Percentiles rank a stretch among this genome's conserved stretches.
These are phyloP conservation scores for Alligator mississippiensis DNA, from an alignment of 2,113 vertebrate species.

Conservation along the genomic window DNA sequence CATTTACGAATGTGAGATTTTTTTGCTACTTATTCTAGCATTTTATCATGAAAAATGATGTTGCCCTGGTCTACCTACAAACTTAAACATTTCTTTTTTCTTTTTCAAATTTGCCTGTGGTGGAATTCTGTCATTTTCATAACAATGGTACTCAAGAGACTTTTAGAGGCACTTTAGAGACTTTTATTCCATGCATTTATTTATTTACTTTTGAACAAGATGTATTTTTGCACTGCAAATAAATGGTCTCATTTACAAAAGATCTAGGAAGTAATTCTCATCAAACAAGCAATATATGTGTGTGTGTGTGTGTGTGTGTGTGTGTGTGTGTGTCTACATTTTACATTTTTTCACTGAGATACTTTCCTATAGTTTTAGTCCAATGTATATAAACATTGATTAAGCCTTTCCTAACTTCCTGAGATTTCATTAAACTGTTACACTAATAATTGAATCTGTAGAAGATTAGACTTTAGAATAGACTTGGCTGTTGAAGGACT, in stretches of 20 bases:
- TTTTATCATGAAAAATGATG: not conserved
- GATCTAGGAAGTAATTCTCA: not conserved
- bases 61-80: not conserved
- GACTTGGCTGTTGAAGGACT: slow-evolving; percentile 61
- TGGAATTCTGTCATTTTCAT: not conserved
- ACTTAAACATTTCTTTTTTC: not conserved
- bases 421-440: slow-evolving; percentile 51
- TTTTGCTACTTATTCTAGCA: not conserved
- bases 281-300: not conserved
- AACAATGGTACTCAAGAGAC: not conserved
- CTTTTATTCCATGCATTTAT: too few species aligned
- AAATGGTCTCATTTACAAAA: fast-evolving
- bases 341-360: not conserved
- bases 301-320: too few species aligned
- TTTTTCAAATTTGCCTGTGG: not conserved
- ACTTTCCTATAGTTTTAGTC: slow-evolving; percentile 19
- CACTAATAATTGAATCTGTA: slow-evolving; percentile 46
- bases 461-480: slow-evolving; percentile 26
- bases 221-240: too few species aligned
- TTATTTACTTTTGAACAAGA: too few species aligned
- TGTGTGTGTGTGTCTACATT: not conserved
- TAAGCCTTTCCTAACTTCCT: slow-evolving; percentile 43
- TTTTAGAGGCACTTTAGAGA: too few species aligned
- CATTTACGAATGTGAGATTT: not conserved
- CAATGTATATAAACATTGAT: slow-evolving; percentile 1